These are phyloP conservation scores for Hippocampus barbouri DNA, from an alignment of 2,113 vertebrate genomes.

Conservation along the genomic window DNA sequence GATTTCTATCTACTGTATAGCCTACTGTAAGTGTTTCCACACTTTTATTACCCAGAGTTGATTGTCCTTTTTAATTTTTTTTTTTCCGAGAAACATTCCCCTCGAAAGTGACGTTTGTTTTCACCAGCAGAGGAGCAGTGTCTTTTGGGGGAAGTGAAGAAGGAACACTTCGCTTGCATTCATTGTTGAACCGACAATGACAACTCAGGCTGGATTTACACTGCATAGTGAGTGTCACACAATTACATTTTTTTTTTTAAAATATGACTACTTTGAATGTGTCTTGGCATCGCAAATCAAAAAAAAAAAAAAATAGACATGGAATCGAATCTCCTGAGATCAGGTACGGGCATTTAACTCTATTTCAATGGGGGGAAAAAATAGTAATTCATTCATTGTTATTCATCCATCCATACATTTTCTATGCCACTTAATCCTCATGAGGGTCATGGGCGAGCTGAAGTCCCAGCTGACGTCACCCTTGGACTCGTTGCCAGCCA, in stretches of 20 bases:
- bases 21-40: constrained; percentile 50
- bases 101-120: constrained; percentile 71
- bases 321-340: not conserved
- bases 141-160: constrained; percentile 30
- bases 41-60: constrained; percentile 56
- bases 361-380: not conserved
- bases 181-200: constrained; percentile 18
- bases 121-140: constrained; percentile 65
- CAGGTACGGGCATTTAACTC: not conserved
- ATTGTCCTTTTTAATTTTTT: constrained; percentile 58
- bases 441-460: not conserved
- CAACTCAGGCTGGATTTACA: not conserved
- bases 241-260: not conserved
- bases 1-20: constrained; percentile 69
- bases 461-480: not conserved
- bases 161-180: constrained; percentile 37
- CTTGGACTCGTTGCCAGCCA: no score
- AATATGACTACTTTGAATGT: not conserved
- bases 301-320: not conserved
- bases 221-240: not conserved
- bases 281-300: not conserved
- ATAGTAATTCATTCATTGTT: not conserved
- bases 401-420: not conserved
- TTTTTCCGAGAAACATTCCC: constrained; percentile 67
- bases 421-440: not conserved